A percentile compares a stretch with the other conserved stretches of the same genome.
Evolutionary conservation across 2,797 vertebrate genomes (phyloP).

Genomic region (Cyclura pinguis): DNA sequence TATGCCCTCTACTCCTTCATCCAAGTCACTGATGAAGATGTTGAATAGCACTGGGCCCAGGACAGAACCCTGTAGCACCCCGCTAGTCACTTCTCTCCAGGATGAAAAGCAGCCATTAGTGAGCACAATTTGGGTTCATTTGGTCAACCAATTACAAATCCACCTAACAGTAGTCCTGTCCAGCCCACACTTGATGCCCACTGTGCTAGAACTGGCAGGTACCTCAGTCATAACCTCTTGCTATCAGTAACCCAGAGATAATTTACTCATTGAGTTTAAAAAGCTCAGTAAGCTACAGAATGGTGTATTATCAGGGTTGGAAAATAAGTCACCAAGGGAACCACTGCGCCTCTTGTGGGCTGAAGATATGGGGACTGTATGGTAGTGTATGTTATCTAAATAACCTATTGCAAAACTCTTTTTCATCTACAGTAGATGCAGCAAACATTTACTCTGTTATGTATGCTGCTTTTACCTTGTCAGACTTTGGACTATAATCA

Average conservation of each 20-base stretch:
- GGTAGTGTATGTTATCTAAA: neutral
- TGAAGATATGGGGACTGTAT: neutral
- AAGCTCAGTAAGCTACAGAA: neutral
- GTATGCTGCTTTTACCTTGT: neutral
- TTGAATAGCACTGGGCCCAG: too few relatives aligned
- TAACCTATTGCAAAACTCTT: neutral
- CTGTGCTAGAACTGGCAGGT: too few relatives aligned
- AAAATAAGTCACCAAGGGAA: neutral
- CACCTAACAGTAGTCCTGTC: too few relatives aligned
- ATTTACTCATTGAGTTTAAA: neutral
- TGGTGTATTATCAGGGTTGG: neutral
- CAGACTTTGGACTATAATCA: neutral
- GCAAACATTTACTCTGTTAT: neutral
- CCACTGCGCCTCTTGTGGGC: neutral
- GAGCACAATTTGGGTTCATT: too few relatives aligned
- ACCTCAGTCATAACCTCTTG: neutral
- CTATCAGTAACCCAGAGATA: neutral
- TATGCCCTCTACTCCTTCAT: too few relatives aligned
- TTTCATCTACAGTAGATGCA: neutral
- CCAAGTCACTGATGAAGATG: too few relatives aligned
- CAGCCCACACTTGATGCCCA: too few relatives aligned
- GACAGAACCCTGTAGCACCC: too few relatives aligned
- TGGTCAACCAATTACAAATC: too few relatives aligned
- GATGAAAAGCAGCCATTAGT: too few relatives aligned
- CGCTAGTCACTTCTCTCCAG: too few relatives aligned